These are phyloP conservation scores for Microtus oregoni DNA, from an alignment of 2,113 vertebrate species.

Conservation along the genomic window DNA sequence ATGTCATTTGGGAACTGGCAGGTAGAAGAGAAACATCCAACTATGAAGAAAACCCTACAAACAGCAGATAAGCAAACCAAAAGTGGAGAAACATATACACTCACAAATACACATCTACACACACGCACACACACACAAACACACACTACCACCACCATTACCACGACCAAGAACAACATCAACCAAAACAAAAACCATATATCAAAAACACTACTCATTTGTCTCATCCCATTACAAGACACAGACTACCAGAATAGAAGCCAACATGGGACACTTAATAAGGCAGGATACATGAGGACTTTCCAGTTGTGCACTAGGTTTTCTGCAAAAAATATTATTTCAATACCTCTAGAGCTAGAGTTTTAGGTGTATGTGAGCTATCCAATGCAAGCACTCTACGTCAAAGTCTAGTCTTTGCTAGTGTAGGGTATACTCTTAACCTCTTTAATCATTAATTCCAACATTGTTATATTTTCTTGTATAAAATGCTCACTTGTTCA, in stretches of 20 bases:
- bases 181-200: not conserved
- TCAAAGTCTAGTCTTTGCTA: not conserved
- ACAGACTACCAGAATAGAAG: not conserved
- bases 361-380: not conserved
- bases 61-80: not conserved
- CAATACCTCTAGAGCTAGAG: not conserved
- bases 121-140: not conserved
- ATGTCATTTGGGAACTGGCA: too few relatives aligned
- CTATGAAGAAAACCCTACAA: not conserved
- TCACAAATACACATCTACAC: not conserved
- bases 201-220: not conserved
- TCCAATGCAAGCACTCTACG: accelerated
- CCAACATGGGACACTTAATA: not conserved
- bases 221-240: not conserved
- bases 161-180: not conserved
- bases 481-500: not conserved
- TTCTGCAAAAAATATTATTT: not conserved
- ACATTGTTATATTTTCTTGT: not conserved
- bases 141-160: not conserved
- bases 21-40: not conserved
- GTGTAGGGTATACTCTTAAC: not conserved
- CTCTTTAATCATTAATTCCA: not conserved
- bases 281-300: not conserved
- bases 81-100: not conserved
- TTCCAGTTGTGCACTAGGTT: not conserved